Conservation (phyloP, 1,140 invertebrate genomes). For the Heliconius hermathena region DNA sequence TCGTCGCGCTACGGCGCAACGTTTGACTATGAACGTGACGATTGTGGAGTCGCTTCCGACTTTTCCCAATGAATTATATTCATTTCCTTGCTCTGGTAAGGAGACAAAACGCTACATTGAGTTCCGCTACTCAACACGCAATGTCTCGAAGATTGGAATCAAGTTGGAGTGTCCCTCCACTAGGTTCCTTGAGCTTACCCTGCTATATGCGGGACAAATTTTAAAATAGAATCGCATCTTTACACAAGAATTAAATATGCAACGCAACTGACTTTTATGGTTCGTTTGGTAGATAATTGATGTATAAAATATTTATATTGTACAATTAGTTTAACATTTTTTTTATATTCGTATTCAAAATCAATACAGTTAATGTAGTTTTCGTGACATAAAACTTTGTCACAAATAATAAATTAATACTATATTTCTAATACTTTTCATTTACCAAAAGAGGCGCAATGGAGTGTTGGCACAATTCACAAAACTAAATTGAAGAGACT, state of each 20-base stretch:
- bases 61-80: too few species aligned
- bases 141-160: too few species aligned
- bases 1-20: too few species aligned
- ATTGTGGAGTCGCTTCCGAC: too few species aligned
- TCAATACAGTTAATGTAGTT: neutral
- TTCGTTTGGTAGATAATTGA: neutral
- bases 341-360: neutral
- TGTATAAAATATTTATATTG: neutral
- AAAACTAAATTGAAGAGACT: neutral
- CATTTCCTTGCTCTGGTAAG: too few species aligned
- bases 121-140: too few species aligned
- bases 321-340: slow-evolving; percentile 9
- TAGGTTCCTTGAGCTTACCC: too few species aligned
- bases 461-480: neutral
- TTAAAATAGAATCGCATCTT: neutral
- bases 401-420: neutral
- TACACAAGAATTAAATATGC: neutral
- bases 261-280: neutral
- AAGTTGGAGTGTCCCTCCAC: too few species aligned
- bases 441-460: neutral
- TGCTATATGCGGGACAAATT: too few species aligned
- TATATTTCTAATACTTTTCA: slow-evolving; percentile 1
- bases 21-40: too few species aligned
- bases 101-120: too few species aligned
- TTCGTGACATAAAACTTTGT: neutral